A percentile compares a stretch with the other conserved stretches of the same genome.
These are phyloP conservation scores for Pachypsylla venusta DNA, from an alignment of 1,140 invertebrate species.

Conservation along the genomic window DNA sequence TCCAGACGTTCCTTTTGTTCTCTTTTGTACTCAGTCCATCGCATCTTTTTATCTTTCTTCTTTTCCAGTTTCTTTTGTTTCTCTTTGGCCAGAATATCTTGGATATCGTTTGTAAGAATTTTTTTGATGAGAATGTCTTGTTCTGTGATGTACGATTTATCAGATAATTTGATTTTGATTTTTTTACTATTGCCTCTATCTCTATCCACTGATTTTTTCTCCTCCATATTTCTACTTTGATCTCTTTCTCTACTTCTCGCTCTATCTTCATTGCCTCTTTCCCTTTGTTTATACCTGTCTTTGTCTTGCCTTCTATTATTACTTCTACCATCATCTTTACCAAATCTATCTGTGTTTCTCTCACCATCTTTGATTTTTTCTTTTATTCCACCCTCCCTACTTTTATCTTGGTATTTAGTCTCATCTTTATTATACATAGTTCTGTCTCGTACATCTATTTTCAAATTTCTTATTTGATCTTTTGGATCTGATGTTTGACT, in stretches of 20 bases:
- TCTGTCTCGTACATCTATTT: too few species aligned
- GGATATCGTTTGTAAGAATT: background rate
- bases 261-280: too few species aligned
- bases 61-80: background rate
- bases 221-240: background rate
- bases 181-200: background rate
- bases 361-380: too few species aligned
- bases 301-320: too few species aligned
- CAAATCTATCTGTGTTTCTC: background rate
- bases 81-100: slow-evolving; percentile 6
- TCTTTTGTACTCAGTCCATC: background rate
- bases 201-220: background rate
- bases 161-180: slow-evolving; percentile 1
- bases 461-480: too few species aligned
- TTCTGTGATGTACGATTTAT: background rate
- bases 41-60: background rate
- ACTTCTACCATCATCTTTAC: too few species aligned
- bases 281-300: background rate
- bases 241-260: background rate
- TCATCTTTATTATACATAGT: too few species aligned
- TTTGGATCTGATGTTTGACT: too few species aligned
- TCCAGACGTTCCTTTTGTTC: background rate
- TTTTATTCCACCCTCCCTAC: too few species aligned
- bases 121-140: slow-evolving; percentile 6
- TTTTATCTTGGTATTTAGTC: too few species aligned